A percentile compares a stretch with the other conserved stretches of the same genome.
phyloP scores from a whole-genome alignment of 2,888 invertebrate genomes.

The Gandaritis pyraliata region DNA sequence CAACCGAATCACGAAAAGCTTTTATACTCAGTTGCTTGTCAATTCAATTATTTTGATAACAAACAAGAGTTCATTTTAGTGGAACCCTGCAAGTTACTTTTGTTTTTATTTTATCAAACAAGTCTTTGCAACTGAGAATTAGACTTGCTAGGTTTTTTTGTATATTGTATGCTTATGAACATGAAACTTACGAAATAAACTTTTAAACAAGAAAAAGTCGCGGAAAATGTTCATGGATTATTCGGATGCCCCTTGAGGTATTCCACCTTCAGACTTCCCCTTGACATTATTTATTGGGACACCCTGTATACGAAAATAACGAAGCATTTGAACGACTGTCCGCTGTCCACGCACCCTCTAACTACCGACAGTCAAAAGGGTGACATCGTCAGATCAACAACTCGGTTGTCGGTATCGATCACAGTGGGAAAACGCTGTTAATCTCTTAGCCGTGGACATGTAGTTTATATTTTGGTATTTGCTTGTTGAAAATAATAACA shows the following conservation, averaged over 20 bases:
- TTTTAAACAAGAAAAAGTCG: too few species aligned
- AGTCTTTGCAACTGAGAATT: too few species aligned
- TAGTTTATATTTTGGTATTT: background rate
- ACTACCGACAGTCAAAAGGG: background rate
- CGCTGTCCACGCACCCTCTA: background rate
- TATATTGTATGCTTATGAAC: too few species aligned
- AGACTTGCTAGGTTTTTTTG: too few species aligned
- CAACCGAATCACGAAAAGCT: conserved; percentile 5
- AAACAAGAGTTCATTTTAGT: background rate
- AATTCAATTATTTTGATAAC: conserved; percentile 7
- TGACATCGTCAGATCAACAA: background rate
- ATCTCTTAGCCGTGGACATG: background rate
- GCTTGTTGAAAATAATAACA: background rate
- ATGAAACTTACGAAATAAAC: too few species aligned
- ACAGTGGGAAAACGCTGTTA: background rate
- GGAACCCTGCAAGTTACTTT: background rate
- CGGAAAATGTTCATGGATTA: too few species aligned
- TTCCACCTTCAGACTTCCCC: too few species aligned
- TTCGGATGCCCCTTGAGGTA: too few species aligned
- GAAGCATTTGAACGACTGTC: background rate
- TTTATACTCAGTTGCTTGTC: conserved; percentile 10
- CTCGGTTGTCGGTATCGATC: background rate
- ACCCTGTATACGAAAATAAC: background rate
- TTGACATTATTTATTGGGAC: background rate
- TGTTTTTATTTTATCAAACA: background rate